These are phyloP conservation scores for Bubo blakistoni DNA, from an alignment of 2,113 vertebrate species.

Conservation along the genomic window DNA sequence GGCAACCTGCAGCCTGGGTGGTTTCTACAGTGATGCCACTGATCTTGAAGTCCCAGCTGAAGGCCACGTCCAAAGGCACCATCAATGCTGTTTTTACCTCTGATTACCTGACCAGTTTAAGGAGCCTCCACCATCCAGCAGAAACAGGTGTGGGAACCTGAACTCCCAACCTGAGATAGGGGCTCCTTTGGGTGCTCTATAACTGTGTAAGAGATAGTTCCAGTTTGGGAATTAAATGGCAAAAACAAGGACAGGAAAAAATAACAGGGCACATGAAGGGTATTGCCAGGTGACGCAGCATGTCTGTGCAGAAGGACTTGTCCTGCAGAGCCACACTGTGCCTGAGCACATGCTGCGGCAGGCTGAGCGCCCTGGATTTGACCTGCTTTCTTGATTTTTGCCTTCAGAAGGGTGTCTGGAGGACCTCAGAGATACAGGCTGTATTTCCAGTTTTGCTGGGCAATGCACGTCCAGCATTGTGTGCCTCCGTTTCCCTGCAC, in stretches of 20 bases:
- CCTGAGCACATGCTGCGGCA: not conserved
- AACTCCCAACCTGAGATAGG: not conserved
- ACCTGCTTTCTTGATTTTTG: not conserved
- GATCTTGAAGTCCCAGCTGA: not conserved
- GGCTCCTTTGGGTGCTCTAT: not conserved
- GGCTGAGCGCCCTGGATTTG: not conserved
- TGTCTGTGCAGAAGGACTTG: not conserved
- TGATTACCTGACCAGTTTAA: not conserved
- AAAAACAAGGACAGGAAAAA: not conserved
- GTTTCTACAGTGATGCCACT: not conserved
- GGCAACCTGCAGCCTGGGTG: not conserved
- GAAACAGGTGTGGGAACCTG: not conserved
- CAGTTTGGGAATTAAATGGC: not conserved
- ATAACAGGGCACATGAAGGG: not conserved
- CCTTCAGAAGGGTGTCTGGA: not conserved
- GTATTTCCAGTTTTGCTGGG: not conserved
- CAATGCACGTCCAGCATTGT: not conserved
- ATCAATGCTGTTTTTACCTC: not conserved
- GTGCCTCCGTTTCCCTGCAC: not conserved
- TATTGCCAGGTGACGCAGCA: not conserved
- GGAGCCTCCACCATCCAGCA: not conserved
- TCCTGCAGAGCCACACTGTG: not conserved
- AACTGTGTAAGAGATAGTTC: not conserved
- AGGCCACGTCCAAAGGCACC: not conserved
- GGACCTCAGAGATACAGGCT: not conserved